Conservation (phyloP, 1,140 invertebrate species). For the Halyomorpha halys region DNA sequence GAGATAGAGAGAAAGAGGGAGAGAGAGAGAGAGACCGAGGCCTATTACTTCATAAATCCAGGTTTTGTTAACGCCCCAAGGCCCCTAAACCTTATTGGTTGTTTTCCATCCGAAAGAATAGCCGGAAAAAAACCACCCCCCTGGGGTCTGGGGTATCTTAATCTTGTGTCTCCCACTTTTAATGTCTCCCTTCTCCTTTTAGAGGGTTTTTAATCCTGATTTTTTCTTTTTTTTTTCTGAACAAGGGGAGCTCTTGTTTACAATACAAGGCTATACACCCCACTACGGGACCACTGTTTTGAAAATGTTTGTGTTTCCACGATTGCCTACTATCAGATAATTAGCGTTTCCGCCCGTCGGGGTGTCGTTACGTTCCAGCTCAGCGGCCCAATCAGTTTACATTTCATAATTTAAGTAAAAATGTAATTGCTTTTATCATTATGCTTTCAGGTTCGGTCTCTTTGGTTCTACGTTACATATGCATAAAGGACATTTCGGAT, state of each 20-base stretch:
- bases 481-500: too few relatives aligned
- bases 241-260: conserved; percentile 12
- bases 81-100: conserved; percentile 15
- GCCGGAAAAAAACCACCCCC: conserved; percentile 15
- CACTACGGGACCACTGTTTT: too few relatives aligned
- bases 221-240: conserved; percentile 10
- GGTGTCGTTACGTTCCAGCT: not conserved
- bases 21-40: conserved; percentile 20
- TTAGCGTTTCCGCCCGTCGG: not conserved
- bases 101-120: conserved; percentile 15
- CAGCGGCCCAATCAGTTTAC: not conserved
- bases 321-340: not conserved
- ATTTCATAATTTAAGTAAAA: not conserved
- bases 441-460: too few relatives aligned
- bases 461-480: too few relatives aligned
- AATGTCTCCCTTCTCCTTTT: conserved; percentile 10
- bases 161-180: conserved; percentile 15
- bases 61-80: conserved; percentile 8
- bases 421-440: not conserved
- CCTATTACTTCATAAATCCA: conserved; percentile 12
- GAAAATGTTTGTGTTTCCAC: too few relatives aligned
- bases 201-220: conserved; percentile 15
- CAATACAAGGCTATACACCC: not conserved
- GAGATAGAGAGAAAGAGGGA: conserved; percentile 12
- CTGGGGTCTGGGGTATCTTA: conserved; percentile 9